Base-by-base conservation (phyloP, 30 jellyfish, hydroid and myxozoan genomes). In the Hydractinia echinata region DNA sequence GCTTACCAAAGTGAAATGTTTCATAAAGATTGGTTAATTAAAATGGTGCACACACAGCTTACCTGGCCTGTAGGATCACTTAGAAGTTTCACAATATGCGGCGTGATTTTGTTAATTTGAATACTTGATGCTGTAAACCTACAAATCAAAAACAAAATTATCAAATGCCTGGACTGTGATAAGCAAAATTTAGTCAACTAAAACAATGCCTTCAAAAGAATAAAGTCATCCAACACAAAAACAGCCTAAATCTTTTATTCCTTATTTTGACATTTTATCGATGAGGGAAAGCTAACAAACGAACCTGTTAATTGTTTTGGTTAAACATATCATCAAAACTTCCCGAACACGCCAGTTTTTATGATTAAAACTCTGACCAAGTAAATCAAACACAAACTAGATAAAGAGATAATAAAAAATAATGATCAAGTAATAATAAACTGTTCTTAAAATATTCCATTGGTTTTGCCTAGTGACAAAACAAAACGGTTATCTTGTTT, bases 61-160 rank as follows among this genome's bases (percentile, higher is more conserved):
- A 92, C 98, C 96, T 93, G 92, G 66, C 99, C 94, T 5, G 95
- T 93, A 50, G 99, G 99, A 76, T 93, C 99, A 55, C 96, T 76
- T 48, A 93, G 90, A 66, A 93, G 79, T 73, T 93, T 93, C 77
- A 95, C 89, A 8, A 93, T 73, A 5, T 89, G 83, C 6, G 99
- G 99, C 89, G 94, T 93, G 72, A 88, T 87, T 83, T 85, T 84
- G 84, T 86, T 93, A 44, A 93, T 81, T 55, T 72, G 83, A 44
- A 93, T 67, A 60, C 95, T 70, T 13, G 95, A 76, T 7, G 99
- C 95, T 52, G 95, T 95, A 82, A 87, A 93, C 84, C 99, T 93
- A 51, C 16, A 80, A 55, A 20, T 53, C 49, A 71, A 21, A 77
- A 19, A 61, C 18, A 30, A 30, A 30, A 30, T 30, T 30, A 30